Evolutionary conservation across 1,140 invertebrate genomes (phyloP), one percentile per base, ranked within the genome.

Genomic region (Diachasma alloeum): DNA sequence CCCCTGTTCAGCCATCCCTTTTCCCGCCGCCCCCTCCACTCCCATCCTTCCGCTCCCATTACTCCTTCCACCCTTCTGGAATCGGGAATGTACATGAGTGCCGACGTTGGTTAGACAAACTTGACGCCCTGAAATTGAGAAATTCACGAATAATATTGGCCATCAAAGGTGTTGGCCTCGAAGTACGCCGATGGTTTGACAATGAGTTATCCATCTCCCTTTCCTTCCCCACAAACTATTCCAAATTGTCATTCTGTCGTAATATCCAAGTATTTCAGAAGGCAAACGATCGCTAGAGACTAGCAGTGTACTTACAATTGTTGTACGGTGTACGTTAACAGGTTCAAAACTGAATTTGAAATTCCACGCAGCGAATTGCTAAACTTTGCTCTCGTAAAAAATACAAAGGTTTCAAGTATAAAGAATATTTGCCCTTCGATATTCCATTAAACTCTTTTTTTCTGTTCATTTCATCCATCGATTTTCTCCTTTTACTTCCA

Each of bases 141-240:
- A 63, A 63, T 63, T 63, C 59, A 63, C 59, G 24, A 63, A 13
- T 63, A 24, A 63, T 63, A 63, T 63, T 31, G 59, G 59, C 59
- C 59, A 78, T 78, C 75, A 53, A 72, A 76, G 24, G 70, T 46
- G 63, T 67, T 66, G 8, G 5, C 13, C 63, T 19, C 67, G 19
- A 44, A 31, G 59, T 63, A 26, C 11, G 19, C 1, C 9, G 19
- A 10, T 31, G 4, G 22, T 26, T 63, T 63, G 59, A 63, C 22
- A 26, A 63, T 26, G 24, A 63, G 59, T 63, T 63, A 26, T 63
- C 22, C 24, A 42, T 53, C 48, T 8, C n/a, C 2, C 48, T n/a
- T 48, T 53, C 48, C 1, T 63, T 2, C 24, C 59, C 10, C 10
- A 19, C 6, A 31, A 31, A 31, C 31, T 31, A 31, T 31, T 31